Conservation (phyloP, 92 coral and sea anemone species). For the Epizoanthus ramosus region DNA sequence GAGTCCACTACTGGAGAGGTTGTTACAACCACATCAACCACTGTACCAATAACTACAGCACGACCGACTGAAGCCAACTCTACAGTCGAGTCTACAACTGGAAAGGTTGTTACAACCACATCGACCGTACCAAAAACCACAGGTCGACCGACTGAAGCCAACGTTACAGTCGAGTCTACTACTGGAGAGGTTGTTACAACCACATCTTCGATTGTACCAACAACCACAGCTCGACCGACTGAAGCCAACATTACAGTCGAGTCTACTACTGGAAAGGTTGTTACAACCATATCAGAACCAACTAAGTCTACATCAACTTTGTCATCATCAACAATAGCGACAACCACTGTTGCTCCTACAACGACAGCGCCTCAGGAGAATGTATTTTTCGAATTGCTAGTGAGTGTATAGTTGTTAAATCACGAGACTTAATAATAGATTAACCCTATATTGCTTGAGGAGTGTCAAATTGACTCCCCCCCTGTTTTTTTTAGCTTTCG, state of each 20-base stretch:
- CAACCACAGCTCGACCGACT: neutral
- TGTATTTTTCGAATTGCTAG: constrained; percentile 4
- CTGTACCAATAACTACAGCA: neutral
- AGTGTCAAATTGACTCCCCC: too few species aligned
- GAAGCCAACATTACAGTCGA: neutral
- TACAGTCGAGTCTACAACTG: too few species aligned
- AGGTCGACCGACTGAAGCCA: neutral
- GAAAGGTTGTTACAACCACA: neutral
- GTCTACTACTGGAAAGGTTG: neutral
- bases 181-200: too few species aligned
- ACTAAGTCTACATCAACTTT: neutral
- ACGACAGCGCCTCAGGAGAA: constrained; percentile 13
- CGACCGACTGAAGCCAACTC: neutral
- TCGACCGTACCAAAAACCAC: neutral
- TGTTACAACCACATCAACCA: too few species aligned
- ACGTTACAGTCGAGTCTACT: too few species aligned
- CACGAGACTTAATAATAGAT: too few species aligned
- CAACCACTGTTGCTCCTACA: neutral
- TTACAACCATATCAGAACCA: neutral
- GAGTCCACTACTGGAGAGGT: neutral
- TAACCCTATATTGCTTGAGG: too few species aligned
- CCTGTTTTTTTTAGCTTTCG: too few species aligned
- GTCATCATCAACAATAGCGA: constrained; percentile 2
- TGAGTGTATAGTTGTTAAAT: neutral
- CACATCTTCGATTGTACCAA: neutral